phyloP scores from a whole-genome alignment of 2,113 vertebrate species.

The Burhinus oedicnemus region DNA sequence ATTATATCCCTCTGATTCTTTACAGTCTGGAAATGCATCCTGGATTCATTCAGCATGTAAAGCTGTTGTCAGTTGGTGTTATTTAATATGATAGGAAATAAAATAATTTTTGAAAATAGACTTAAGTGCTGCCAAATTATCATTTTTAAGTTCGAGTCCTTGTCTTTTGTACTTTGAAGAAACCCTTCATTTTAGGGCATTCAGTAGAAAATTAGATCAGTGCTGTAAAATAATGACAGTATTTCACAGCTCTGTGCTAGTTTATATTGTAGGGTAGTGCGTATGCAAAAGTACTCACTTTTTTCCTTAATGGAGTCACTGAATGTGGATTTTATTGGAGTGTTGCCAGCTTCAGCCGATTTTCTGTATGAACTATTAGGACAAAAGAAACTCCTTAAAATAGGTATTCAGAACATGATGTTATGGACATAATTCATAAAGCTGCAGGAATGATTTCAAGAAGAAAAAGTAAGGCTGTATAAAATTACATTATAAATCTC shows the following conservation, averaged over 20 bases:
- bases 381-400: conserved; percentile 48
- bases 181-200: conserved; percentile 57
- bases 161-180: conserved; percentile 45
- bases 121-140: conserved; percentile 49
- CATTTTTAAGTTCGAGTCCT: conserved; percentile 10
- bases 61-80: conserved; percentile 36
- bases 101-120: not conserved
- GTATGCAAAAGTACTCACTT: not conserved
- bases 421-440: conserved; percentile 30
- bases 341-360: not conserved
- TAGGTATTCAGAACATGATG: conserved; percentile 2
- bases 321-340: conserved; percentile 12
- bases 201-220: conserved; percentile 48
- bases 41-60: conserved; percentile 21
- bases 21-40: conserved; percentile 15
- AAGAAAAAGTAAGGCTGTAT: conserved; percentile 42
- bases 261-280: conserved; percentile 25
- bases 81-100: conserved; percentile 44
- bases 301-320: not conserved
- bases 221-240: conserved; percentile 51
- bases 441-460: conserved; percentile 25
- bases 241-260: conserved; percentile 32
- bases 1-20: conserved; percentile 10
- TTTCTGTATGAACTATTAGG: conserved; percentile 8
- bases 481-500: conserved; percentile 59